A percentile compares a stretch with the other conserved stretches of the same genome.
Evolutionary conservation across 30 jellyfish, hydroid and myxozoan genomes (phyloP).

Genomic region (Turritopsis rubra): DNA sequence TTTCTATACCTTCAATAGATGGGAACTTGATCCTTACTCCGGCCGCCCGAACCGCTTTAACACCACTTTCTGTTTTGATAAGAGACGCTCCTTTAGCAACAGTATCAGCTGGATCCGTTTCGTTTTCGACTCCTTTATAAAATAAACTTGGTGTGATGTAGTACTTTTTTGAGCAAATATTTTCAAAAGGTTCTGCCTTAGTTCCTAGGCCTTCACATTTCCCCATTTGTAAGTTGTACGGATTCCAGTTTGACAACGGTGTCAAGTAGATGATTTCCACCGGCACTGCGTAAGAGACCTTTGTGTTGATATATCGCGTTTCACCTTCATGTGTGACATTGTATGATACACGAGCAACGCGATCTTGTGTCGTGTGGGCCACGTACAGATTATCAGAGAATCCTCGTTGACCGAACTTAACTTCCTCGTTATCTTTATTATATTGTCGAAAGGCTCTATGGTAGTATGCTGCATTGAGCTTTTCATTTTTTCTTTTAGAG

Average conservation of each 20-base stretch:
- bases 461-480: slow-evolving; percentile 55
- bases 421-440: slow-evolving; percentile 44
- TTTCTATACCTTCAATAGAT: slow-evolving; percentile 20
- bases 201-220: slow-evolving; percentile 8
- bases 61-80: slow-evolving; percentile 38
- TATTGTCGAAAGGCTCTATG: slow-evolving; percentile 51
- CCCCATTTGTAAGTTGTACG: slow-evolving; percentile 20
- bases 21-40: slow-evolving; percentile 27
- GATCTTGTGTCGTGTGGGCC: slow-evolving; percentile 37
- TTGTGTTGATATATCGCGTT: not conserved
- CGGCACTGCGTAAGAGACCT: slow-evolving; percentile 31
- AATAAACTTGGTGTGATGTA: slow-evolving; percentile 27
- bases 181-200: not conserved
- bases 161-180: slow-evolving; percentile 5
- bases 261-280: slow-evolving; percentile 32
- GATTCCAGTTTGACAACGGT: slow-evolving; percentile 26
- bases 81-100: slow-evolving; percentile 36
- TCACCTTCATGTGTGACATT: not conserved
- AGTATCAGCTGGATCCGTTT: slow-evolving; percentile 25
- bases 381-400: slow-evolving; percentile 30
- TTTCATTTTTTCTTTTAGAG: slow-evolving; percentile 22
- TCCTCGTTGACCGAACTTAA: not conserved
- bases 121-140: slow-evolving; percentile 10
- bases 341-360: slow-evolving; percentile 9
- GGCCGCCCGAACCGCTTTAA: slow-evolving; percentile 8